Conservation (phyloP, 2,888 invertebrate genomes). For the Lordiphosa andalusiaca region DNA sequence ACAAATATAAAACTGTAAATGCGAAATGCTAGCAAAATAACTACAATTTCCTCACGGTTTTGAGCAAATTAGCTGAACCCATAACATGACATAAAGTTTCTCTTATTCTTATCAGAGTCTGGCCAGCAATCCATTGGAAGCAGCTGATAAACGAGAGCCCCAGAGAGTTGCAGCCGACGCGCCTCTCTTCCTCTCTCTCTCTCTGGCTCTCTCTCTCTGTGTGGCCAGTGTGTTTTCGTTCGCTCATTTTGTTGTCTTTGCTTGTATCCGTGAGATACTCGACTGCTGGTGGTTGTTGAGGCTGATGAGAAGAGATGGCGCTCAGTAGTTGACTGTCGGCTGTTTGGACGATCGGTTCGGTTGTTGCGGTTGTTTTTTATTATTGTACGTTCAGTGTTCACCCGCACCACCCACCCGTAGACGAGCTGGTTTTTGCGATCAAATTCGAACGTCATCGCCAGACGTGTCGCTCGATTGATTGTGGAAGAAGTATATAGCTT, state of each 20-base stretch:
- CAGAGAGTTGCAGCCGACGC: not conserved
- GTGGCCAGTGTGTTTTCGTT: not conserved
- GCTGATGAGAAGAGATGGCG: conserved; percentile 3
- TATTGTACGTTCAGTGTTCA: conserved; percentile 35
- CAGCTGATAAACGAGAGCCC: conserved; percentile 7
- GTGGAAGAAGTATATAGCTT: conserved; percentile 19
- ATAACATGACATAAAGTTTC: not conserved
- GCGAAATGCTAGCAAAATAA: too few species aligned
- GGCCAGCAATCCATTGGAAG: not conserved
- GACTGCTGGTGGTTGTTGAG: conserved; percentile 2
- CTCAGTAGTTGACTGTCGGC: conserved; percentile 51
- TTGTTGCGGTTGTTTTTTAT: conserved; percentile 12
- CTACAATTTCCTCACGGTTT: too few species aligned
- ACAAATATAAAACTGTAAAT: too few species aligned
- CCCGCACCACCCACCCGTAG: conserved; percentile 22
- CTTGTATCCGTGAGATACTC: conserved; percentile 33
- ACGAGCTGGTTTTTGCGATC: conserved; percentile 33
- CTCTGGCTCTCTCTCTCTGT: not conserved
- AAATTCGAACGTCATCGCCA: conserved; percentile 60
- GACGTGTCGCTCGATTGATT: conserved; percentile 65
- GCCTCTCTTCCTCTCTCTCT: not conserved
- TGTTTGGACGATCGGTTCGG: conserved; percentile 58
- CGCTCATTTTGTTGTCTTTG: conserved; percentile 3
- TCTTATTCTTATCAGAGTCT: not conserved
- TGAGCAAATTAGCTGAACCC: too few species aligned